Evolutionary conservation across 1,140 invertebrate genomes (phyloP).

Genomic region (Lepeophtheirus salmonis): DNA sequence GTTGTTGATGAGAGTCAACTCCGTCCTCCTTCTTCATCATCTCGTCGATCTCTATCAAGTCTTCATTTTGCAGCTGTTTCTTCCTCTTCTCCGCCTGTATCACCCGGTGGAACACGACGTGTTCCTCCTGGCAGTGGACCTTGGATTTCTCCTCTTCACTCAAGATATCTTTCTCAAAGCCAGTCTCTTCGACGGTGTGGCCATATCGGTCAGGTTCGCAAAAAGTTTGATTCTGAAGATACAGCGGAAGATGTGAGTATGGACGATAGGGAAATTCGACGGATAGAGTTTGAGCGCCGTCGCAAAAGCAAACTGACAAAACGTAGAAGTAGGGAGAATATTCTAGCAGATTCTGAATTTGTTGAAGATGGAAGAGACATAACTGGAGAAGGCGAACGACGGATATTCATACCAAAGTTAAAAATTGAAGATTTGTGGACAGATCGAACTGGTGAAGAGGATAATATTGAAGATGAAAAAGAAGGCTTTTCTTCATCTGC

Average conservation of each 20-base stretch:
- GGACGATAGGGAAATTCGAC: neutral
- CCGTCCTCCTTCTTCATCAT: neutral
- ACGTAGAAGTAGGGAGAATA: neutral
- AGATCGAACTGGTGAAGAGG: neutral
- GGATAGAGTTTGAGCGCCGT: neutral
- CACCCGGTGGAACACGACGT: neutral
- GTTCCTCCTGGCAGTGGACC: no score
- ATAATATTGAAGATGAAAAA: no score
- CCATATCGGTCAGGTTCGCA: neutral
- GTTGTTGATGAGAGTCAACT: neutral
- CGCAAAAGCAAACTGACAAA: neutral
- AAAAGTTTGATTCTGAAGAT: neutral
- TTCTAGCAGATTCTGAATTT: neutral
- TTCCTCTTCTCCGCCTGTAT: neutral
- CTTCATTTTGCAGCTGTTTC: neutral
- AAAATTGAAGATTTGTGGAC: conserved; percentile 1
- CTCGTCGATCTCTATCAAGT: neutral
- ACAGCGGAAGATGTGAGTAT: neutral
- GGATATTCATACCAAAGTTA: conserved; percentile 4
- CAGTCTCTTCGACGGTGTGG: neutral
- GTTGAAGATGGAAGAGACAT: neutral
- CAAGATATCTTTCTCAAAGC: neutral
- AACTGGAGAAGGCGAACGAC: neutral
- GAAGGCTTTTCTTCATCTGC: neutral
- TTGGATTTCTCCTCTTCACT: neutral